These are phyloP conservation scores for Penelope pileata DNA, from an alignment of 2,113 vertebrate genomes.

Conservation along the genomic window DNA sequence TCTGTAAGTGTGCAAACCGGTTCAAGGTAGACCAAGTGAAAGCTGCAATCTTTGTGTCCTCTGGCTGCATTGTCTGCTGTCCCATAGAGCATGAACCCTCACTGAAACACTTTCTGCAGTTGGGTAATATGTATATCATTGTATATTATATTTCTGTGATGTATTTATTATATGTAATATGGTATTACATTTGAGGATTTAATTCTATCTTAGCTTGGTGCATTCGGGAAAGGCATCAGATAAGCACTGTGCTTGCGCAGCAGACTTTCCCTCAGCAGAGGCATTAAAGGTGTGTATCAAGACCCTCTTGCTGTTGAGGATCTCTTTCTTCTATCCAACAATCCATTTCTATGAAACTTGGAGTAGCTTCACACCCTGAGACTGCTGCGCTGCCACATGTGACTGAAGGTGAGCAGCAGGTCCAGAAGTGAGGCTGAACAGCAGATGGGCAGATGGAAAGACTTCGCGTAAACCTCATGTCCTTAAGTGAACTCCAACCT, in stretches of 20 bases:
- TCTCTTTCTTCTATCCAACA: not conserved
- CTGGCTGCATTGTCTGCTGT: not conserved
- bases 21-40: not conserved
- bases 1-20: not conserved
- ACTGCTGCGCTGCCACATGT: not conserved
- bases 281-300: not conserved
- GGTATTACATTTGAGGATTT: too few species aligned
- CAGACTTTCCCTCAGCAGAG: not conserved
- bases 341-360: not conserved
- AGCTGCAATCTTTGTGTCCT: not conserved
- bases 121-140: not conserved
- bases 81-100: not conserved
- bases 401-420: not conserved
- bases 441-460: not conserved
- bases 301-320: not conserved
- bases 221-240: not conserved
- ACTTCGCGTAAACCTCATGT: not conserved
- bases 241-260: not conserved
- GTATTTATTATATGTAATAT: too few species aligned
- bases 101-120: fast-evolving
- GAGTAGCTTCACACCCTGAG: not conserved
- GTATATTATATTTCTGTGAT: too few species aligned
- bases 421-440: not conserved
- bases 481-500: not conserved
- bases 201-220: too few species aligned